phyloP scores from a whole-genome alignment of 2,888 invertebrate species.

The Drosophila niveifrons region DNA sequence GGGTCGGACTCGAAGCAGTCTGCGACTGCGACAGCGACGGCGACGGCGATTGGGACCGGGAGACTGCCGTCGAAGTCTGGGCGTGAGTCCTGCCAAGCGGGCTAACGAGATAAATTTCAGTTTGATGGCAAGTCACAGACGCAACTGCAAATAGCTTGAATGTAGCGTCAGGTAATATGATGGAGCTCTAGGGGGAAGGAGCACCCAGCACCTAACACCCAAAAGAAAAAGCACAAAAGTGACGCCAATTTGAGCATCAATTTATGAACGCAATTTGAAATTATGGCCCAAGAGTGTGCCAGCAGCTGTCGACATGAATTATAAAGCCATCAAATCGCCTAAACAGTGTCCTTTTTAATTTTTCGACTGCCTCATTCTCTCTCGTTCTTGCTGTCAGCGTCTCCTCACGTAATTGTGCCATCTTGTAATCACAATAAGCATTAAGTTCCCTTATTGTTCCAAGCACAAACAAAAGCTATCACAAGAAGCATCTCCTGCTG shows the following conservation, averaged over 20 bases:
- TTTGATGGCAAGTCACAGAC: slow-evolving; percentile 63
- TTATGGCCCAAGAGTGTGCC: slow-evolving; percentile 27
- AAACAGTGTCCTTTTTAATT: slow-evolving; percentile 31
- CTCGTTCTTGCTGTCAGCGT: background rate
- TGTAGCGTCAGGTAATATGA: slow-evolving; percentile 70
- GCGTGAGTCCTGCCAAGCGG: slow-evolving; percentile 42
- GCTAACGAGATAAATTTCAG: slow-evolving; percentile 79
- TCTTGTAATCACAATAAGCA: slow-evolving; percentile 67
- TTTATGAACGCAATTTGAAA: slow-evolving; percentile 55
- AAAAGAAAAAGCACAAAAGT: slow-evolving; percentile 35
- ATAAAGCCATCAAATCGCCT: slow-evolving; percentile 63
- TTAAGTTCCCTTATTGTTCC: slow-evolving; percentile 35
- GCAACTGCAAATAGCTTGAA: slow-evolving; percentile 72
- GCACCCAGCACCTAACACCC: background rate
- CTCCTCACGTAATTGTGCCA: slow-evolving; percentile 34
- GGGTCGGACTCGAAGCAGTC: slow-evolving; percentile 8
- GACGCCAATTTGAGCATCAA: slow-evolving; percentile 62
- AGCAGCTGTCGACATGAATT: slow-evolving; percentile 54
- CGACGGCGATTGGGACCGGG: background rate
- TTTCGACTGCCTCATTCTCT: slow-evolving; percentile 2
- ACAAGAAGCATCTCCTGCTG: slow-evolving; percentile 12
- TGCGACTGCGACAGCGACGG: background rate
- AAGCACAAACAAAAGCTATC: slow-evolving; percentile 28
- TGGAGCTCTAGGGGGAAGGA: slow-evolving; percentile 1
- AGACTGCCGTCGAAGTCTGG: background rate